Evolutionary conservation across 2,888 invertebrate genomes (phyloP).

Genomic region (Drosophila glabriapex): DNA sequence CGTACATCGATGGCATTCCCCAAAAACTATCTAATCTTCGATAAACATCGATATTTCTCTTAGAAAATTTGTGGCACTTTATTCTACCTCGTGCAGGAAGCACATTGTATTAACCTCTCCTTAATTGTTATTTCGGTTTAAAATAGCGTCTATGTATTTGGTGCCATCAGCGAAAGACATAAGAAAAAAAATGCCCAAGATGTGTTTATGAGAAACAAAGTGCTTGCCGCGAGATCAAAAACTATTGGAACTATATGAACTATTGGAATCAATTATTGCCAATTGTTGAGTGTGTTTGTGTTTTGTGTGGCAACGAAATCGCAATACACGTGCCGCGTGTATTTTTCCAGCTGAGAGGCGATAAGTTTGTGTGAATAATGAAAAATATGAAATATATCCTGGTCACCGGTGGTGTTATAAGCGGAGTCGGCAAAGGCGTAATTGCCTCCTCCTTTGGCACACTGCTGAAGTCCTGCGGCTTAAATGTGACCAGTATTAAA

Average conservation of each 20-base stretch:
- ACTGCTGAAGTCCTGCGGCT: conserved; percentile 96
- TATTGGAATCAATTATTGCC: neutral
- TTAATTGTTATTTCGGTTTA: neutral
- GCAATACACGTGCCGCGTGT: conserved; percentile 26
- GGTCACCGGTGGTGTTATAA: conserved; percentile 99
- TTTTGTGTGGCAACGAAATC: neutral
- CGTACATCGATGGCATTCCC: neutral
- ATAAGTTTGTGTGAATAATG: neutral
- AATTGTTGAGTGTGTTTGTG: conserved; percentile 1
- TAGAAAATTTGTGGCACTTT: neutral
- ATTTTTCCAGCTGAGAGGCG: neutral
- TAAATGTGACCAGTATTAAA: conserved; percentile 99
- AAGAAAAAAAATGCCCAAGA: neutral
- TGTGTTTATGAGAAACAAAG: neutral
- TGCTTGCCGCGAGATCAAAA: too few species aligned
- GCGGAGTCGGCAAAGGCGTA: conserved; percentile 98
- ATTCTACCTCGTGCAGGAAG: neutral
- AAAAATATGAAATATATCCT: conserved; percentile 97
- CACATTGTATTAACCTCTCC: neutral
- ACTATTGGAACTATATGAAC: neutral
- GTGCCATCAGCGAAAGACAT: neutral
- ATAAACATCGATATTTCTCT: neutral
- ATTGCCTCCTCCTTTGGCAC: conserved; percentile 98
- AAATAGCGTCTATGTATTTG: neutral
- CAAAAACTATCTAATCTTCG: neutral